These are phyloP conservation scores for Mandrillus leucophaeus DNA, from an alignment of 2,113 vertebrate genomes.

Conservation along the genomic window DNA sequence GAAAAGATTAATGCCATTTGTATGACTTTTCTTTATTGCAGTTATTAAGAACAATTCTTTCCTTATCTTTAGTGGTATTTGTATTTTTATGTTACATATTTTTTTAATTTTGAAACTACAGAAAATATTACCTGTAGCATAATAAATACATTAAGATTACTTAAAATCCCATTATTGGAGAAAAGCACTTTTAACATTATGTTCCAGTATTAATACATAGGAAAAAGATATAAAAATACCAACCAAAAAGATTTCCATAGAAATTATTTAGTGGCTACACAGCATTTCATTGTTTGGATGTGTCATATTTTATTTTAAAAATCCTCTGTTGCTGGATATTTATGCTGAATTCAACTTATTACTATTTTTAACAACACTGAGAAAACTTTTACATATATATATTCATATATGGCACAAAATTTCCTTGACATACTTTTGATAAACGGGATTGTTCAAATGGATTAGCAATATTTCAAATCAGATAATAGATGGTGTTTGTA, in stretches of 20 bases:
- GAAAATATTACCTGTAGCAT: not conserved
- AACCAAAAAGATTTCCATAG: not conserved
- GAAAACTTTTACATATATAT: not conserved
- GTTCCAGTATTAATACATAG: not conserved
- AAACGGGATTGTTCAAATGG: not conserved
- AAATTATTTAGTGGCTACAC: not conserved
- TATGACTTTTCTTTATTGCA: not conserved
- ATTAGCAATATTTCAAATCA: not conserved
- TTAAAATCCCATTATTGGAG: not conserved
- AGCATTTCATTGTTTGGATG: not conserved
- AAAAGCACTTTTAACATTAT: not conserved
- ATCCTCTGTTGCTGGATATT: not conserved
- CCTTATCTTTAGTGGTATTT: not conserved
- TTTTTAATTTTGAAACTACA: not conserved
- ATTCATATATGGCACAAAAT: not conserved
- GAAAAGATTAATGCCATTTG: not conserved
- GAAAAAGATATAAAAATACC: not conserved
- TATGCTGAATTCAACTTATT: not conserved
- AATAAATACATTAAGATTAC: not conserved
- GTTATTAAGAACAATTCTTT: not conserved
- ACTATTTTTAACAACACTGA: not conserved
- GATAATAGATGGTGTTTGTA: not conserved
- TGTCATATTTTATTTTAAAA: not conserved
- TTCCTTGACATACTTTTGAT: not conserved
- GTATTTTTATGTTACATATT: not conserved